Conservation (phyloP, 2,888 invertebrate genomes). For the Tanypteryx hageni region DNA sequence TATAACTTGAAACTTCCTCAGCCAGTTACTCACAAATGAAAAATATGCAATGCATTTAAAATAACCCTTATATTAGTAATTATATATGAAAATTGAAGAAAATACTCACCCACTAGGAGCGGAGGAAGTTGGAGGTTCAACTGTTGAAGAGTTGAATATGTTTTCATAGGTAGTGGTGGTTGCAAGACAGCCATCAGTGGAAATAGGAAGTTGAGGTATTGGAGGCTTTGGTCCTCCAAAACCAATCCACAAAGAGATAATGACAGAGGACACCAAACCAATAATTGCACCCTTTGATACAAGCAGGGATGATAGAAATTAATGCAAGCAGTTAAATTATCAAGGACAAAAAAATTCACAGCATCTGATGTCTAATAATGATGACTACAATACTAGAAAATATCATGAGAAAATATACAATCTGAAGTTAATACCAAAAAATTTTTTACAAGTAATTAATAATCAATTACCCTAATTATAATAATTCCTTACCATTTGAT, state of each 20-base stretch:
- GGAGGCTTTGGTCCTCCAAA: slow-evolving; percentile 88
- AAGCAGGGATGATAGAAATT: slow-evolving; percentile 16
- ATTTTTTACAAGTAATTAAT: background rate
- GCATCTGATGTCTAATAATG: too few relatives aligned
- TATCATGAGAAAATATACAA: background rate
- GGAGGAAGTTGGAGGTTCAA: background rate
- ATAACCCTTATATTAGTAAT: too few relatives aligned
- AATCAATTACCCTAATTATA: background rate
- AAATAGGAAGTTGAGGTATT: slow-evolving; percentile 78
- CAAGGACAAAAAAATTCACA: background rate
- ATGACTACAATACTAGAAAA: too few relatives aligned
- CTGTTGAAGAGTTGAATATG: slow-evolving; percentile 26
- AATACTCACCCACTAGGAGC: background rate
- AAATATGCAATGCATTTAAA: too few relatives aligned
- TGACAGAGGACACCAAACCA: slow-evolving; percentile 82
- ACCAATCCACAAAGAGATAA: slow-evolving; percentile 88
- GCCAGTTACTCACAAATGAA: too few relatives aligned
- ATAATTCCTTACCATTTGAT: slow-evolving; percentile 79
- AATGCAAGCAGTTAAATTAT: background rate
- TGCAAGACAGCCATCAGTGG: slow-evolving; percentile 78
- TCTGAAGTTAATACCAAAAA: background rate
- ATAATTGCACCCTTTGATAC: slow-evolving; percentile 81
- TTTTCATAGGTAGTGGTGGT: slow-evolving; percentile 41
- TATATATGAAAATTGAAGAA: background rate
- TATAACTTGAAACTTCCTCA: too few relatives aligned